Conservation (phyloP, 30 jellyfish, hydroid and myxozoan genomes). For the Turritopsis dohrnii region DNA sequence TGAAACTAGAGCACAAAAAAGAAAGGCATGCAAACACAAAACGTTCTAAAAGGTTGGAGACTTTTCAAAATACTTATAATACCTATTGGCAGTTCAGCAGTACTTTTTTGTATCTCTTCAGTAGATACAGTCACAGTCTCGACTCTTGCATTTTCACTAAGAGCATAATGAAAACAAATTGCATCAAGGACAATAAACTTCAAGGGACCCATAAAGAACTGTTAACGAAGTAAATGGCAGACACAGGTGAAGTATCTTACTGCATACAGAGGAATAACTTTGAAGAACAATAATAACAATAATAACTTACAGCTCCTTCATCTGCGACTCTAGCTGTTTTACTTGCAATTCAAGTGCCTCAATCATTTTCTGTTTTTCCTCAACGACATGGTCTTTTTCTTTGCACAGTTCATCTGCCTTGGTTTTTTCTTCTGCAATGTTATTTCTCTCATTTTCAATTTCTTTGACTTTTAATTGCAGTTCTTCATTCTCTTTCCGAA, state of each 20-base stretch:
- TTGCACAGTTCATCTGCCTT: slow-evolving; percentile 32
- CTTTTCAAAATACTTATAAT: neutral
- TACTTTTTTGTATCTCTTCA: neutral
- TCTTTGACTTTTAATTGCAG: neutral
- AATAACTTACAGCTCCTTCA: slow-evolving; percentile 61
- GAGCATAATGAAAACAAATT: no score
- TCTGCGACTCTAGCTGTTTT: slow-evolving; percentile 32
- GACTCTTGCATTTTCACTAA: neutral
- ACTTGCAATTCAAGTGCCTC: slow-evolving; percentile 23
- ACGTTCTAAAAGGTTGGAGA: no score
- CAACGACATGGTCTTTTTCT: slow-evolving; percentile 24
- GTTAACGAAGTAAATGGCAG: neutral
- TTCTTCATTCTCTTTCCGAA: slow-evolving; percentile 48
- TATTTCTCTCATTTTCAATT: slow-evolving; percentile 41
- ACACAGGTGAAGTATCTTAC: no score
- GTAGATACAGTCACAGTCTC: neutral
- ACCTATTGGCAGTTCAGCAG: neutral
- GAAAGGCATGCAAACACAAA: neutral
- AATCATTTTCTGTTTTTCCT: slow-evolving; percentile 21
- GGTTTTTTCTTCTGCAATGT: slow-evolving; percentile 25
- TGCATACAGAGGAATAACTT: no score
- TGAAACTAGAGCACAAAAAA: neutral
- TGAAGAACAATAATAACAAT: neutral
- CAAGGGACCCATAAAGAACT: neutral
- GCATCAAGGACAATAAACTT: no score